Percentiles rank a stretch among this genome's conserved stretches.
These are phyloP conservation scores for Darevskia mixta DNA, from an alignment of 2,797 vertebrate genomes.

Conservation along the genomic window DNA sequence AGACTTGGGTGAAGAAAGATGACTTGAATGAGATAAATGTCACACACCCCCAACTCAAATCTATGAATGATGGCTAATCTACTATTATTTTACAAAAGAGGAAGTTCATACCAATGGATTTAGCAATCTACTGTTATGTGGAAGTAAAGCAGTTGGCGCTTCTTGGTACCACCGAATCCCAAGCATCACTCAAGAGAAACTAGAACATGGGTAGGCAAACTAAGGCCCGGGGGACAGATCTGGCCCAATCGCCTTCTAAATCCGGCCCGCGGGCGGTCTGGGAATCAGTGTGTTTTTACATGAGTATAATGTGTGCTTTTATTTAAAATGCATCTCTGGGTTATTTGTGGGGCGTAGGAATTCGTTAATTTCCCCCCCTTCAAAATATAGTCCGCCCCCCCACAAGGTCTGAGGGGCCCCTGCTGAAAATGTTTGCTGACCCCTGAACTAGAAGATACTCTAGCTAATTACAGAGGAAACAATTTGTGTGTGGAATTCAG, in stretches of 20 bases:
- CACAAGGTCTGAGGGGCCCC: no score
- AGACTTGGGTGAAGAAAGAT: neutral
- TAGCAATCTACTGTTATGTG: neutral
- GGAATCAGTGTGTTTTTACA: no score
- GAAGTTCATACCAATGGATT: neutral
- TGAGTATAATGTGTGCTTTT: no score
- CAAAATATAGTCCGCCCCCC: no score
- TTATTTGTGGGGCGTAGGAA: no score
- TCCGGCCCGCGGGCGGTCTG: no score
- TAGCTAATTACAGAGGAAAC: neutral
- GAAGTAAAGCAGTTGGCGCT: neutral
- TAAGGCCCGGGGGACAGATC: no score
- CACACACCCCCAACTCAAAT: neutral
- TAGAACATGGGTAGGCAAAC: no score
- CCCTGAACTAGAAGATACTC: neutral
- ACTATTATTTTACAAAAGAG: neutral
- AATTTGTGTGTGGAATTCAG: neutral
- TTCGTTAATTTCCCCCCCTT: no score
- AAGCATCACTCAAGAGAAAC: neutral
- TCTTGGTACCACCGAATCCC: neutral
- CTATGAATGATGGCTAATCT: neutral
- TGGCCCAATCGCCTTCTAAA: no score
- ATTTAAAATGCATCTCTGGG: no score
- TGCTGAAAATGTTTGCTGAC: no score
- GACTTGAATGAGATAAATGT: neutral